Evolutionary conservation across 2,888 invertebrate species (phyloP), one percentile per base, ranked within the genome.

Genomic region (Ceriagrion tenellum): DNA sequence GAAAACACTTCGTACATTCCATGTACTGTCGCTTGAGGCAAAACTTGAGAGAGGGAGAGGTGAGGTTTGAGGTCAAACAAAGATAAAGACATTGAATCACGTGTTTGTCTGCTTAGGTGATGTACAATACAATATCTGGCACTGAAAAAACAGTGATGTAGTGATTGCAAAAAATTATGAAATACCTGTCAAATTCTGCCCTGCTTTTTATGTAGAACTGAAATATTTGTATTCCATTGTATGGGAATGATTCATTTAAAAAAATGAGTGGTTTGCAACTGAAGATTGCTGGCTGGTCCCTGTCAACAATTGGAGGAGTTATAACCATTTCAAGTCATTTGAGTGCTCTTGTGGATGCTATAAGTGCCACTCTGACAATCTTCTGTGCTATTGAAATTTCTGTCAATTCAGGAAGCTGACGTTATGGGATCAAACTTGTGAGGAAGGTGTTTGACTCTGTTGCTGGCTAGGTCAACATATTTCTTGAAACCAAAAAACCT

Each of bases 1-100:
- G 47, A 93, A 47, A 69, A 95, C 90, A 95, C 95, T 95, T 95
- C 95, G 95, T 96, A 96, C 96, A 96, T 96, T 96, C 96, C 96
- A 96, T 95, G 93, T 95, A 63, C 95, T 95, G 95, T 95, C 95
- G 91, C 95, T 81, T 95, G 95, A 56, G 95, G 95, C 56, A 55
- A 93, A 88, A 93, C 20, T 90, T 47, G 91, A 55, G 69, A 88
- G 95, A 26, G 81, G 69, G n/a, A 35, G 30, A 26, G 30, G 35
- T 16, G 81, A 81, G 74, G 74, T 30, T 74, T 30, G 74, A 74
- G 81, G 81, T 81, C 35, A 81, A 81, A 69, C 26, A 69, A 81
- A 88, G 89, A 59, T 74, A 55, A 90, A 95, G 55, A 89, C 89
- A 47, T 35, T 93, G 56, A 88, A 88, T 89, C 88, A 88, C 26